phyloP scores from a whole-genome alignment of 2,888 invertebrate genomes.

The Tribolium freemani region DNA sequence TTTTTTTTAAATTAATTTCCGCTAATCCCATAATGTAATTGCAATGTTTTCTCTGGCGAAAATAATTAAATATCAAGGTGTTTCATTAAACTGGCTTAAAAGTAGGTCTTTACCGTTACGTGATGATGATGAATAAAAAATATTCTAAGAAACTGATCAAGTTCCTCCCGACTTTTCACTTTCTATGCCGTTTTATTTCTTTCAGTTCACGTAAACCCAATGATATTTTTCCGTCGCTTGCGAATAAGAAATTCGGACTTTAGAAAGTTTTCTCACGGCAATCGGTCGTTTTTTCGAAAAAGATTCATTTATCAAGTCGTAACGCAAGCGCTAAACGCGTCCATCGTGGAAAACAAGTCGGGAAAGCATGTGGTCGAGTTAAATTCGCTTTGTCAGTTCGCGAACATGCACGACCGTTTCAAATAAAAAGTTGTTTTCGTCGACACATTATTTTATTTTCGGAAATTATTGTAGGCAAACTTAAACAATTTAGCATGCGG shows the following conservation, averaged over 20 bases:
- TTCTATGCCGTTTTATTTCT: neutral
- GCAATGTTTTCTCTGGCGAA: too few relatives aligned
- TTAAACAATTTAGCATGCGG: neutral
- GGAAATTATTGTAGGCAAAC: slow-evolving; percentile 4
- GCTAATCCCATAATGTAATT: too few relatives aligned
- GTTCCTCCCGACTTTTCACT: neutral
- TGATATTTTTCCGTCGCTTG: neutral
- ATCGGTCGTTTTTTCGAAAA: slow-evolving; percentile 22
- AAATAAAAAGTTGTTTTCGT: slow-evolving; percentile 10
- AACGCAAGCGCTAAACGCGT: slow-evolving; percentile 44
- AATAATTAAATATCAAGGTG: too few relatives aligned
- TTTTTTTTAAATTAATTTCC: too few relatives aligned
- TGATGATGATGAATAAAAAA: neutral
- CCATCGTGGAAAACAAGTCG: slow-evolving; percentile 32
- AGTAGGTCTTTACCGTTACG: too few relatives aligned
- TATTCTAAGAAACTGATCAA: neutral
- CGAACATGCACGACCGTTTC: slow-evolving; percentile 37
- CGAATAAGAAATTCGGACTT: slow-evolving; percentile 12
- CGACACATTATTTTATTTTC: neutral
- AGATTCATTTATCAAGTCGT: slow-evolving; percentile 30
- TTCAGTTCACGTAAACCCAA: neutral
- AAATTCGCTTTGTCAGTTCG: slow-evolving; percentile 34
- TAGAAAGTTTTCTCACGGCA: slow-evolving; percentile 14
- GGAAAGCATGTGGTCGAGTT: slow-evolving; percentile 44
- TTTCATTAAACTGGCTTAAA: too few relatives aligned